Evolutionary conservation across 2,797 vertebrate genomes (phyloP), one percentile per base, ranked within the genome.

Genomic region (Odontamblyopus rebecca): DNA sequence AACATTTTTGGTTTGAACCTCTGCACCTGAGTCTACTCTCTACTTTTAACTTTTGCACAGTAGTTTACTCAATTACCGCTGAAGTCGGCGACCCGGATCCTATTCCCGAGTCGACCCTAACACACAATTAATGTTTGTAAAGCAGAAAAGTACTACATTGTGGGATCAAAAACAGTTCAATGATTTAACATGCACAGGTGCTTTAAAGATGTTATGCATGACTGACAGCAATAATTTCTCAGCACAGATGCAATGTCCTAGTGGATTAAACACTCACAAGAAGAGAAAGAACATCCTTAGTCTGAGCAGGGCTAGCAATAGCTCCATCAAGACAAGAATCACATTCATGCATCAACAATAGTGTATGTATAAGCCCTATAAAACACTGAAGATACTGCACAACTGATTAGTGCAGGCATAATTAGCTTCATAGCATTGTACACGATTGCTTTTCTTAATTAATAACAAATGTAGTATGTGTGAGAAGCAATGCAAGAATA

Each of bases 321-420:
- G 87, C 88, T 91, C 90, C 89, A 88, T 90, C 83, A 86, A 93
- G 88, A 93, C 92, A 92, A 93, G 85, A 85, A 91, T 92, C 90
- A 85, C 88, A 89, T 90, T 91, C 88, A 88, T 78, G 57, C 70
- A 82, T 78, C 88, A 89, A 93, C 91, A 93, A 92, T 89, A 88
- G 89, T 90, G 82, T 80, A 78, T 74, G 81, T 86, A 89, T 90
- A 90, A 90, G 86, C 87, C 80, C 85, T 83, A 86, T 90, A 92
- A 90, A 92, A 86, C 91, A 85, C 90, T 91, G 84, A 89, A 85
- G 90, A 93, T 90, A 90, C 90, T 86, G 86, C 73, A 78, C 83
- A 90, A 84, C 88, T 87, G 88, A 86, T 92, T 91, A 93, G 89
- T 86, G 87, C 86, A 85, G 87, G 87, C 86, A 88, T 91, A 92